Evolutionary conservation across 2,797 vertebrate genomes (phyloP).

Genomic region (Sebastes umbrosus): DNA sequence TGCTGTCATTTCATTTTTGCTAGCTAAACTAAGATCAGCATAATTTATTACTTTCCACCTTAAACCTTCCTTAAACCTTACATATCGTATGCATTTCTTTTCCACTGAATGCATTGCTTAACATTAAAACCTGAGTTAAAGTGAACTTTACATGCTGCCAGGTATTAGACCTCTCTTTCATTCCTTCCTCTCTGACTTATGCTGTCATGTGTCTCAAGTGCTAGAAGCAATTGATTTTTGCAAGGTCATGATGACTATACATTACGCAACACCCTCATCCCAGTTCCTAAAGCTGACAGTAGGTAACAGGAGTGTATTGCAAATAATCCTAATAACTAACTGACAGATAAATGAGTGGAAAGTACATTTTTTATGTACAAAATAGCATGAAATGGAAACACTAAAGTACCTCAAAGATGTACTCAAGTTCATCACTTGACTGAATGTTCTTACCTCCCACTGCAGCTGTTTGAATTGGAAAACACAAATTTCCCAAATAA

Average conservation of each 20-base stretch:
- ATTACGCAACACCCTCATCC: no score
- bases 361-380: neutral
- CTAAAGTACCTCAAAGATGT: neutral
- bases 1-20: no score
- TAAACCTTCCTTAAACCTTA: no score
- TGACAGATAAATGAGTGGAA: neutral
- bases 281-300: no score
- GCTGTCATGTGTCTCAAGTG: no score
- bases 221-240: no score
- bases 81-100: neutral
- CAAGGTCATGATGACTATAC: no score
- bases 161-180: no score
- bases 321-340: neutral
- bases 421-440: neutral
- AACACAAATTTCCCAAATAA: neutral
- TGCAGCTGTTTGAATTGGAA: neutral
- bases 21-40: neutral
- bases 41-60: neutral
- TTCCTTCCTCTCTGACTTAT: no score
- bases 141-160: neutral
- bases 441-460: neutral
- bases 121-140: neutral
- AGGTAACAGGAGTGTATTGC: no score
- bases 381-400: neutral
- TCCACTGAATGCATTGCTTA: no score